Evolutionary conservation across 2,888 invertebrate genomes (phyloP), one percentile per base, ranked within the genome.

Genomic region (Phyllotreta cruciferae): DNA sequence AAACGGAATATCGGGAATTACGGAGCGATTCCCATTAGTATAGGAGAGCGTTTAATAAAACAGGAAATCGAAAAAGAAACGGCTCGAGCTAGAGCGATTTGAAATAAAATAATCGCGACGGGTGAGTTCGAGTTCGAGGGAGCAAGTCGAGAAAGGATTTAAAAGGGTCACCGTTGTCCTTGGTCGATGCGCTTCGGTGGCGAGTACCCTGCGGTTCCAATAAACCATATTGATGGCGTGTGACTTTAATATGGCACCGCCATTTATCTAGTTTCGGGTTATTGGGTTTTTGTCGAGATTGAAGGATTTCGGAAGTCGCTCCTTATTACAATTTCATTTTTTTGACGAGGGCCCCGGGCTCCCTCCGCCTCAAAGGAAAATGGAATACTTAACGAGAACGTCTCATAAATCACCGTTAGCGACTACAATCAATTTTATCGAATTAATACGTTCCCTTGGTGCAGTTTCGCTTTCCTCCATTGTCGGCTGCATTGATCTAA

Each of bases 211-310:
- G 3, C 45, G 10, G n/a, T 42, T 62, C 56, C 65, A 69, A 71
- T 71, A 71, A 69, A 70, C 67, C 66, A 69, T 70, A 71, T 71
- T 71, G 68, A 70, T 69, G 67, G 69, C 64, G 64, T 50, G 66
- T 61, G 61, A 66, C 67, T 68, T 67, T 64, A 69, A 66, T 67
- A 64, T 61, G 67, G 64, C 64, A 60, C 62, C 39, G 53, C 54
- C 66, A 63, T 66, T 60, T 66, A 63, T 66, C 63, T 66, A 38
- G 60, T 60, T 56, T 53, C 53, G 64, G 64, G 61, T 61, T 64
- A 64, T 61, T 61, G 64, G 54, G 61, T 64, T 64, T 64, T 64
- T 64, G 61, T 64, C 54, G 54, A 64, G 61, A 47, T 61, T 24
- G 64, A 54, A 44, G 37, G 60, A 60, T 60, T 60, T 52, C 42